These are phyloP conservation scores for Neodiprion fabricii DNA, from an alignment of 1,140 invertebrate genomes.

Conservation along the genomic window DNA sequence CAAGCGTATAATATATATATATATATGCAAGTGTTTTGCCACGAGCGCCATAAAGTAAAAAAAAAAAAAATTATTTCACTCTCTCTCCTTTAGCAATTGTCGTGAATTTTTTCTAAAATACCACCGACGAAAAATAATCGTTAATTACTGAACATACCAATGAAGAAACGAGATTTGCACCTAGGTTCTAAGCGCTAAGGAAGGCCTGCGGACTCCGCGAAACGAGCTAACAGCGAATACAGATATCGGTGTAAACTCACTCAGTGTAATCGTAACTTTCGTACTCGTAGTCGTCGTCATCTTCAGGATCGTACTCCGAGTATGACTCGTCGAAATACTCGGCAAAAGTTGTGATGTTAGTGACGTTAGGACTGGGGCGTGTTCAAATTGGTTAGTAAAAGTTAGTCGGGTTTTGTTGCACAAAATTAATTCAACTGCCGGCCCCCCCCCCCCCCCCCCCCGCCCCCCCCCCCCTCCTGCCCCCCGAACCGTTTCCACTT, in stretches of 20 bases:
- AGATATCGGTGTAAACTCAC: conserved; percentile 44
- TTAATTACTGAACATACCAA: too few relatives aligned
- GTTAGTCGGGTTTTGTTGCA: not conserved
- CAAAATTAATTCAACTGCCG: not conserved
- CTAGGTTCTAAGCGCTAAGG: not conserved
- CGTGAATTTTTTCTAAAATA: too few relatives aligned
- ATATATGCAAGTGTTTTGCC: too few relatives aligned
- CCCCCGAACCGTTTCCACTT: not conserved
- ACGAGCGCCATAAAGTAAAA: too few relatives aligned
- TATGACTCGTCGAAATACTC: conserved; percentile 56
- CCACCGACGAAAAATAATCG: too few relatives aligned
- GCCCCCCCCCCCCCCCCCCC: not conserved
- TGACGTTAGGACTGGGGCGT: conserved; percentile 50
- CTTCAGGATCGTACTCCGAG: conserved; percentile 58
- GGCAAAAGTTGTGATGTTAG: conserved; percentile 52
- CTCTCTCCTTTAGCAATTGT: too few relatives aligned
- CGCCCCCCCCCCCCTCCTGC: too few relatives aligned
- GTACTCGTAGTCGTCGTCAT: conserved; percentile 56
- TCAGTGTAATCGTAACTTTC: conserved; percentile 58
- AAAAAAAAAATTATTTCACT: too few relatives aligned
- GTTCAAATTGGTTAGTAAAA: conserved; percentile 1
- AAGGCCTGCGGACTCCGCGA: not conserved
- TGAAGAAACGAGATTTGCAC: too few relatives aligned
- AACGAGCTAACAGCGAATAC: conserved; percentile 18
- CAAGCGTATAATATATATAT: too few relatives aligned